Percentiles rank a stretch among this genome's conserved stretches.
phyloP scores from a whole-genome alignment of 2,797 vertebrate species.

The Sitta carolinensis region DNA sequence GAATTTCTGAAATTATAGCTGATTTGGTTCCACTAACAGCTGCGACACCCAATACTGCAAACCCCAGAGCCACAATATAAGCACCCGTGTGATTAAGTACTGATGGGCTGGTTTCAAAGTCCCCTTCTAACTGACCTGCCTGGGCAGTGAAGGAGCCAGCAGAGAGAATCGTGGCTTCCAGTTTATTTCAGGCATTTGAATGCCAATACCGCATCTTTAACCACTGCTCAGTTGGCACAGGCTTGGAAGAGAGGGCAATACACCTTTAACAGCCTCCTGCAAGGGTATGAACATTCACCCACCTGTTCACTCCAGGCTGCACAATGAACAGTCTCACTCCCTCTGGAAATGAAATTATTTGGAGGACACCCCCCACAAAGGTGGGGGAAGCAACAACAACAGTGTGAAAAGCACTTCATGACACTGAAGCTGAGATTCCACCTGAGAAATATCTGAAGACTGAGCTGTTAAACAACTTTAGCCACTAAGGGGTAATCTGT shows the following conservation, averaged over 20 bases:
- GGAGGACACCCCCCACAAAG: neutral
- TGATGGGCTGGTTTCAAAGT: rapidly evolving
- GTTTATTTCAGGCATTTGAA: neutral
- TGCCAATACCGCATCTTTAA: neutral
- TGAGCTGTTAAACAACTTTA: neutral
- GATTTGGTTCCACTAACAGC: neutral
- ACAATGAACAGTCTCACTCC: neutral
- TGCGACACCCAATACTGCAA: neutral
- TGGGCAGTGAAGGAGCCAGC: neutral
- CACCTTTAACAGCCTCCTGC: neutral
- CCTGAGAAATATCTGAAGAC: neutral
- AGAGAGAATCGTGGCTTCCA: neutral
- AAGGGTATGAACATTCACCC: neutral
- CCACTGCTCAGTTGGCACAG: neutral
- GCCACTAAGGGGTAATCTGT: neutral
- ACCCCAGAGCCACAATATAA: neutral
- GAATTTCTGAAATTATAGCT: neutral
- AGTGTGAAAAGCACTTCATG: neutral
- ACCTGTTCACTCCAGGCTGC: neutral
- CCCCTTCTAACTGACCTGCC: neutral
- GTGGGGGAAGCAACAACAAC: neutral
- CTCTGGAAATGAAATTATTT: neutral
- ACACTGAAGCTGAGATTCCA: neutral
- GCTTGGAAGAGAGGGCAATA: neutral
- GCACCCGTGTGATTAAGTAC: neutral